A percentile compares a stretch with the other conserved stretches of the same genome.
Evolutionary conservation across 1,140 invertebrate species (phyloP).

Genomic region (Neotoxoptera formosana): DNA sequence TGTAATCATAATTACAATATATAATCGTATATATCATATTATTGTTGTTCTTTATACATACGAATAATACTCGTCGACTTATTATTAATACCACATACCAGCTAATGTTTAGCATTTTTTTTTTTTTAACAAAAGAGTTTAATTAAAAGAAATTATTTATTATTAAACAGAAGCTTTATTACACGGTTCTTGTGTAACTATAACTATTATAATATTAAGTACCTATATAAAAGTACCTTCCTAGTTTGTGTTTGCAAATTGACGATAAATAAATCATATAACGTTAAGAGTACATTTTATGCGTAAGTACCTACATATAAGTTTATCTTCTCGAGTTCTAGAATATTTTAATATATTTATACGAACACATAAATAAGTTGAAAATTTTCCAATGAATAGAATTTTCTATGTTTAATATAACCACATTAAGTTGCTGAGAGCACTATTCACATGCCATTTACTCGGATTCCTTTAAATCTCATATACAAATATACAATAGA

Average conservation of each 20-base stretch:
- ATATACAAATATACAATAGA: background rate
- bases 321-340: background rate
- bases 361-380: background rate
- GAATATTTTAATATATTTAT: background rate
- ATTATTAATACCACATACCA: background rate
- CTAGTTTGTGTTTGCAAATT: background rate
- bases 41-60: background rate
- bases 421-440: background rate
- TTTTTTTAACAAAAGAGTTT: background rate
- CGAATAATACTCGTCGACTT: background rate
- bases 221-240: too few species aligned
- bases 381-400: background rate
- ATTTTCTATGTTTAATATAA: background rate
- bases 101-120: background rate
- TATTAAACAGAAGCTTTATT: background rate
- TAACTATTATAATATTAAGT: background rate
- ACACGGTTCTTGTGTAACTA: background rate
- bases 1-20: conserved; percentile 29
- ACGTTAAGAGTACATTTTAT: background rate
- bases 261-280: background rate
- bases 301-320: background rate
- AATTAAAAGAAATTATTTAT: background rate
- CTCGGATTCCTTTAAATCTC: background rate
- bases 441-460: background rate
- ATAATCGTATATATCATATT: conserved; percentile 20